Conservation (phyloP, 2,797 vertebrate species). For the Leucoraja ocellata region DNA sequence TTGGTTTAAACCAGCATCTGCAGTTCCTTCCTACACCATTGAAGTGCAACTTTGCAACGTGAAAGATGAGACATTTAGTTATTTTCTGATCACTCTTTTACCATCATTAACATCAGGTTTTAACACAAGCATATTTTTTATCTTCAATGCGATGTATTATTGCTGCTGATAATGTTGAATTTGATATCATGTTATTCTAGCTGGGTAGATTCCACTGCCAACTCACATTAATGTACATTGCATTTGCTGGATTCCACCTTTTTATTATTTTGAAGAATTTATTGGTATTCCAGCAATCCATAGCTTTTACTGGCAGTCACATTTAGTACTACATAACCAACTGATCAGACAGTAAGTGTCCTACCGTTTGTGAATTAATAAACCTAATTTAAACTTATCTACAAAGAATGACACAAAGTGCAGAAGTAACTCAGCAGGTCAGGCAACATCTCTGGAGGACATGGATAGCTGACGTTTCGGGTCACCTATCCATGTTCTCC, state of each 20-base stretch:
- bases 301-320: not conserved
- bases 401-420: too few relatives aligned
- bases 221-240: not conserved
- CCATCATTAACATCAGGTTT: not conserved
- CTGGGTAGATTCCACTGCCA: not conserved
- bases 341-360: not conserved
- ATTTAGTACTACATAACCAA: not conserved
- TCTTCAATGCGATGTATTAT: not conserved
- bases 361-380: too few relatives aligned
- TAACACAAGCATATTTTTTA: not conserved
- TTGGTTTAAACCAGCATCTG: too few relatives aligned
- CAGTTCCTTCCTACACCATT: not conserved
- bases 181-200: not conserved
- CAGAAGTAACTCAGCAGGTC: too few relatives aligned
- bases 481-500: too few relatives aligned
- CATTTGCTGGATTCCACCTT: not conserved
- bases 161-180: not conserved
- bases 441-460: too few relatives aligned
- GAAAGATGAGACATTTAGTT: slow-evolving; percentile 5
- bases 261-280: not conserved
- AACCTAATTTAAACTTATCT: too few relatives aligned
- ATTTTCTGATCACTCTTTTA: not conserved
- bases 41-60: not conserved
- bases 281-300: not conserved
- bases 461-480: too few relatives aligned